Conservation (phyloP, 2,888 invertebrate genomes). For the Phoenoteleia sp. region DNA sequence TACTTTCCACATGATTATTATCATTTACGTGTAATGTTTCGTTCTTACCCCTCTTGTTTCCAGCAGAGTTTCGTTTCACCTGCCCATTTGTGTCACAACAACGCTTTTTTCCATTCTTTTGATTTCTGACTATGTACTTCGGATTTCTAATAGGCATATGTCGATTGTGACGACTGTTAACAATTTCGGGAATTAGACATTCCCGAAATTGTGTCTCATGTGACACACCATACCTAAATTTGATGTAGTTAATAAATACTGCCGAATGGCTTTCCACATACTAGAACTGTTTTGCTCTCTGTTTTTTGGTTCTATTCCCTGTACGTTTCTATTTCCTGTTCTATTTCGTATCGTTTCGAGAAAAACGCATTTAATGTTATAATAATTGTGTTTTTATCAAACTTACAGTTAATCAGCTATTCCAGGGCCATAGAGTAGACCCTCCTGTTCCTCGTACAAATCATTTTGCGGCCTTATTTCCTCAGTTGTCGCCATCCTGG, state of each 20-base stretch:
- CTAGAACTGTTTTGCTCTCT: not conserved
- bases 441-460: not conserved
- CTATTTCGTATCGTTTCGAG: too few species aligned
- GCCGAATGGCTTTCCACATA: not conserved
- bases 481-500: not conserved
- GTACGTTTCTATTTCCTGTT: too few species aligned
- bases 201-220: too few species aligned
- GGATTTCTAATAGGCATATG: conserved; percentile 10
- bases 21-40: too few species aligned
- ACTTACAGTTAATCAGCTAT: too few species aligned
- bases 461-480: conserved; percentile 4
- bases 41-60: not conserved
- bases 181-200: conserved; percentile 1
- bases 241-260: conserved; percentile 47
- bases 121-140: not conserved
- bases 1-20: too few species aligned
- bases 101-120: too few species aligned
- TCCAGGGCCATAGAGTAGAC: too few species aligned
- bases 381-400: too few species aligned
- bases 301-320: too few species aligned
- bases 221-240: conserved; percentile 51
- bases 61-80: too few species aligned
- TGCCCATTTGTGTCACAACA: too few species aligned
- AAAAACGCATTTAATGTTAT: not conserved
- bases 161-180: conserved; percentile 6